These are phyloP conservation scores for Heterodera schachtii DNA, from an alignment of 1,140 invertebrate species.

Conservation along the genomic window DNA sequence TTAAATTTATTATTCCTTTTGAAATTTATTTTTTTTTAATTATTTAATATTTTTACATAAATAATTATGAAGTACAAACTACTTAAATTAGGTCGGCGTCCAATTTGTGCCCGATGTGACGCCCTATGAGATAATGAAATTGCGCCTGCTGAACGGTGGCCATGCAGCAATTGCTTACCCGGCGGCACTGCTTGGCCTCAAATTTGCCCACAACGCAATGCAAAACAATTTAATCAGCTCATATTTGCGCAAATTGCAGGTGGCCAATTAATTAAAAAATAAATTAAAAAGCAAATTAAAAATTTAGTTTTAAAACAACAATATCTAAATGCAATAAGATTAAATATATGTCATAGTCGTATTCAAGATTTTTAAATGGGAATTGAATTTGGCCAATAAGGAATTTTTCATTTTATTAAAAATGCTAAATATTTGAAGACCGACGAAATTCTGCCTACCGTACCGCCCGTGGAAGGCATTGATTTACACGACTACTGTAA, in stretches of 20 bases:
- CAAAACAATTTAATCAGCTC: not conserved
- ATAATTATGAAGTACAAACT: no score
- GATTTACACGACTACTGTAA: constrained; percentile 4
- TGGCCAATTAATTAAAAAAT: not conserved
- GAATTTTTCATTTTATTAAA: no score
- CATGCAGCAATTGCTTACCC: constrained; percentile 1
- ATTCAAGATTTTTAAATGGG: no score
- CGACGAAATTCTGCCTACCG: not conserved
- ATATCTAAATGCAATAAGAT: no score
- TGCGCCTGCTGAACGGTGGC: not conserved
- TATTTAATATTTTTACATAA: no score
- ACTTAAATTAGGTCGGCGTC: not conserved
- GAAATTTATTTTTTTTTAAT: no score
- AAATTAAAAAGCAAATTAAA: no score
- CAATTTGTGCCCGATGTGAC: constrained; percentile 12
- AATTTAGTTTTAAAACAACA: no score
- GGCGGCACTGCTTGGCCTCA: not conserved
- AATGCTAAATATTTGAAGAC: not conserved
- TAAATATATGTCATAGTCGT: no score
- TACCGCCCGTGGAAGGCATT: not conserved
- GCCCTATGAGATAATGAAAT: constrained; percentile 3
- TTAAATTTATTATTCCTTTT: no score
- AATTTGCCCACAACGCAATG: constrained; percentile 1
- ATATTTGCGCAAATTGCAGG: constrained; percentile 2
- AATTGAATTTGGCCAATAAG: no score